Evolutionary conservation across 2,888 invertebrate species (phyloP), one percentile per base, ranked within the genome.

Genomic region (Apamea crenata): DNA sequence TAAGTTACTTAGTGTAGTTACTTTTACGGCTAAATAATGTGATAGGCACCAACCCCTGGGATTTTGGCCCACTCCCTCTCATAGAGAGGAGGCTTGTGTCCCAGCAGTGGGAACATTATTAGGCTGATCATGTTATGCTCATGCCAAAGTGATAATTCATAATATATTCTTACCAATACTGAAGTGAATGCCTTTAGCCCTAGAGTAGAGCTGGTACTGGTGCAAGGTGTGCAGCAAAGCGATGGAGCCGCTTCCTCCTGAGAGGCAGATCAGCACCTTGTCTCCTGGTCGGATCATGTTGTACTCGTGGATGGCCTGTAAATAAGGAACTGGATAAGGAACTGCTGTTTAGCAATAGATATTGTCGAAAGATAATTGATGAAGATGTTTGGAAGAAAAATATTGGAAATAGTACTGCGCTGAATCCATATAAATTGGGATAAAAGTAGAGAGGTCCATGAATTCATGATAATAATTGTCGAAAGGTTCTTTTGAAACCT

Each of bases 281-380:
- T 99, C 99, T 4, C 98, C 98, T 86, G 98, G 97, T 75, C 97
- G 97, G 78, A 99, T 97, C 99, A 99, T 99, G 84, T 98, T 97
- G 95, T 98, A 99, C 91, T 99, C 98, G 83, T 98, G 98, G 72
- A 99, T 97, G 0, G 99, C 99, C 98, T 98, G 93, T 0, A 88
- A 61, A 70, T 8, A 53, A 14, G 44, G 7, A 44, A 0, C 59
- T 59, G 8, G 21, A 4, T 74, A 0, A 75, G 16, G 12, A 29
- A 47, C 47, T n/a, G 25, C 25, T 70, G 32, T 36, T n/a, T 66
- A 66, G 16, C 2, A 1, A 8, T 25, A 32, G 8, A 32, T 32
- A 69, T 25, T 25, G 6, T 56, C 2, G 25, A 70, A 61, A 32
- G 10, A 71, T 36, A 12, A 6, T n/a, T 71, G 6, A 70, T 5